Evolutionary conservation across 2,888 invertebrate species (phyloP).

Genomic region (Nasonia oneida): DNA sequence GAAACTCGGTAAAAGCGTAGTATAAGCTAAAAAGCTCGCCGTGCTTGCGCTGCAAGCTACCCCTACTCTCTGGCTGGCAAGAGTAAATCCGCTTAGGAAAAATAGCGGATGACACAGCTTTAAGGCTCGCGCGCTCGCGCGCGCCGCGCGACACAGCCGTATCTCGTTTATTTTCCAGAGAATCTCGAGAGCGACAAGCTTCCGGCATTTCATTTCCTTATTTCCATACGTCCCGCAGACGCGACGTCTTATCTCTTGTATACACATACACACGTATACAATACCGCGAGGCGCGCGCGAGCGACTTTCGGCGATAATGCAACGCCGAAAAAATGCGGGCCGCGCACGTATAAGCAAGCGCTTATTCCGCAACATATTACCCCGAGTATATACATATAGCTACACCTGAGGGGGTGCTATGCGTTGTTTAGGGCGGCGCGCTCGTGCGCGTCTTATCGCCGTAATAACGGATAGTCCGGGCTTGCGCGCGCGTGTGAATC

Average conservation of each 20-base stretch:
- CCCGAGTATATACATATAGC: background rate
- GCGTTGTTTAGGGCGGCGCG: slow-evolving; percentile 53
- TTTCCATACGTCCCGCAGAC: slow-evolving; percentile 9
- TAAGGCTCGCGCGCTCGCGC: slow-evolving; percentile 29
- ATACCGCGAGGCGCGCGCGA: background rate
- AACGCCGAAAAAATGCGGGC: background rate
- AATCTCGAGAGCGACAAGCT: slow-evolving; percentile 5
- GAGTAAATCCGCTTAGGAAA: slow-evolving; percentile 55
- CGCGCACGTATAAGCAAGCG: background rate
- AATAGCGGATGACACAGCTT: slow-evolving; percentile 49
- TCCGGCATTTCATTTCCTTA: slow-evolving; percentile 30
- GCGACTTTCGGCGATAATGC: slow-evolving; percentile 7
- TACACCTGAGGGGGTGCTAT: slow-evolving; percentile 17
- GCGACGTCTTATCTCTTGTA: slow-evolving; percentile 26
- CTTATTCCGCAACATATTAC: background rate
- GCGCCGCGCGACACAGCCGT: slow-evolving; percentile 2
- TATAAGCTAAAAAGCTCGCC: slow-evolving; percentile 49
- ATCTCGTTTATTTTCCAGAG: slow-evolving; percentile 46
- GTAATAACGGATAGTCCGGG: slow-evolving; percentile 65
- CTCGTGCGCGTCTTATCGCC: slow-evolving; percentile 65
- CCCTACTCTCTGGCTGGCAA: no score
- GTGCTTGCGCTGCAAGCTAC: background rate
- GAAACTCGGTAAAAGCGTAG: slow-evolving; percentile 42
- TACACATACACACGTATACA: background rate
- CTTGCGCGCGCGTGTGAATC: slow-evolving; percentile 42